Conservation (phyloP, 2,113 vertebrate genomes). For the Gyps fulvus region DNA sequence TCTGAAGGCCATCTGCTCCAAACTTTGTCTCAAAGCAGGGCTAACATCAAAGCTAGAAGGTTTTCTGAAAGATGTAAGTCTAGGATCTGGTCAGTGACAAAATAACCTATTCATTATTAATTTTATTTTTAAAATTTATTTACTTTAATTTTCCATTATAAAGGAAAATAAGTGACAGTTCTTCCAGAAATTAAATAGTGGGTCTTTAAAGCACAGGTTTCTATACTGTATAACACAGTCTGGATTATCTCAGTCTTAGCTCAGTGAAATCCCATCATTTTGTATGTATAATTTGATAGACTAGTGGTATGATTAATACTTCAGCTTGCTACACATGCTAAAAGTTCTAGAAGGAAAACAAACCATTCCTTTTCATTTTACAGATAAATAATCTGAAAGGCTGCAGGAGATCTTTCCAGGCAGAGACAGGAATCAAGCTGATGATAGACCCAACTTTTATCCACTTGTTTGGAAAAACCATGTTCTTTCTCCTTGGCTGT, state of each 20-base stretch:
- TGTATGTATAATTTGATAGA: background rate
- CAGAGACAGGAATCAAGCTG: background rate
- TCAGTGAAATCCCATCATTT: slow-evolving; percentile 4
- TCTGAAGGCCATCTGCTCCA: background rate
- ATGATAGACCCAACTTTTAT: background rate
- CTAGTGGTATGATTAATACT: background rate
- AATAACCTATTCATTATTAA: background rate
- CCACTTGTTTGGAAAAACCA: background rate
- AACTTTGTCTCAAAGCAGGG: background rate
- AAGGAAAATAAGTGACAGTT: slow-evolving; percentile 4
- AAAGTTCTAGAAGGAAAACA: background rate
- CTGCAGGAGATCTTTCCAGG: background rate
- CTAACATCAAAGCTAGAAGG: background rate
- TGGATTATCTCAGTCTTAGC: slow-evolving; percentile 11
- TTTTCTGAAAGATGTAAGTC: background rate
- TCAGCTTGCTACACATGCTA: background rate
- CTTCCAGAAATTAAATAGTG: background rate
- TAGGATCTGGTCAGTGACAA: background rate
- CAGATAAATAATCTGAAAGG: background rate
- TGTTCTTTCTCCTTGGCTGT: background rate
- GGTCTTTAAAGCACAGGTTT: background rate
- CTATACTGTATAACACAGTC: background rate
- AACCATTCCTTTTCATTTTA: background rate
- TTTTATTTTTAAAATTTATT: background rate
- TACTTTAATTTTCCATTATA: background rate